Base-by-base conservation (phyloP, 2,888 invertebrate species). In the Diarsia rubi region DNA sequence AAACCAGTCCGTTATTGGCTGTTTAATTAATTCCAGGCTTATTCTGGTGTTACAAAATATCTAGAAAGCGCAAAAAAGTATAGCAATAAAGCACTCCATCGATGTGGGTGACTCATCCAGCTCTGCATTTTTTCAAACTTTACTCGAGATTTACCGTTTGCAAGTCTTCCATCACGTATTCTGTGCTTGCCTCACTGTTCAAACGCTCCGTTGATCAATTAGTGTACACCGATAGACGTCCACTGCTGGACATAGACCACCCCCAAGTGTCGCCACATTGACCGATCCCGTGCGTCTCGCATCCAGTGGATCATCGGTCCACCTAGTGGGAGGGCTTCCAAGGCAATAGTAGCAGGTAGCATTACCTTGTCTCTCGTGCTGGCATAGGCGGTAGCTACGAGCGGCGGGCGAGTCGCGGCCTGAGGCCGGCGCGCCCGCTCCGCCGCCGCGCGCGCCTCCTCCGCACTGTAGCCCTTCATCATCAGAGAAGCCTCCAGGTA, bases 401-500 rank as follows among this genome's bases (percentile, higher is more conserved):
- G 94, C 93, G 93, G 92, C 90, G 93, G 94, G 96, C 96, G 95
- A 95, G 91, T 88, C 90, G 86, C 91, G 91, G 79, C 90, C 91
- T 87, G 87, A 86, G 84, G 86, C 62, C 88, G 88, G 79, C 83
- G 89, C 82, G 88, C 82, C 88, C 94, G 93, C 85, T 86, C 90
- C 90, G 95, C 95, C 88, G 93, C 95, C 90, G 86, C 94, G 83
- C 94, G 96, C 92, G 97, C 96, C 91, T 96, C 96, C 93, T 95
- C 95, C 94, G 94, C 95, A 81, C 93, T 94, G 95, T 97, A 97
- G 75, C 97, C 98, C 97, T 97, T 98, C 98, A 98, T 98, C 98
- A 98, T 98, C 98, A 98, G 98, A 98, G 98, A 98, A 98, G 97
- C 98, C 98, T 98, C 98, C 97, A 96, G 96, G 96, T 97, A 97